Conservation (phyloP, 2,113 vertebrate species). For the Morone saxatilis region DNA sequence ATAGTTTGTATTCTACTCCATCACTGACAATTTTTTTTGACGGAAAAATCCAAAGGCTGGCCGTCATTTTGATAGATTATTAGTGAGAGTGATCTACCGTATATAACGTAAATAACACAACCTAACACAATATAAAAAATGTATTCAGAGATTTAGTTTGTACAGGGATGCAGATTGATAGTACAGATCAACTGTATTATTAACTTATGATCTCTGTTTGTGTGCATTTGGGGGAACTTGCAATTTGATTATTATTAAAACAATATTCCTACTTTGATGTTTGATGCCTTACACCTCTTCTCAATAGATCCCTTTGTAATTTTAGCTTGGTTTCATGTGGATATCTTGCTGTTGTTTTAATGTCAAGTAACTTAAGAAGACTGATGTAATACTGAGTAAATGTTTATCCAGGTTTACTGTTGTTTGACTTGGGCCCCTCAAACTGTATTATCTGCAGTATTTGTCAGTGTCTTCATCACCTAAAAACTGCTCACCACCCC, state of each 20-base stretch:
- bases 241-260: slow-evolving; percentile 17
- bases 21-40: too few species aligned
- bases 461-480: slow-evolving; percentile 21
- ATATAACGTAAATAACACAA: too few species aligned
- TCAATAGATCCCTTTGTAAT: background rate
- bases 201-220: background rate
- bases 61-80: too few species aligned
- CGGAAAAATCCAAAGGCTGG: too few species aligned
- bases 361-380: background rate
- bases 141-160: too few species aligned
- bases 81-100: too few species aligned
- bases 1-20: background rate
- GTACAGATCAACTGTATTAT: too few species aligned
- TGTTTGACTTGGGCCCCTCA: slow-evolving; percentile 22
- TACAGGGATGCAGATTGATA: background rate
- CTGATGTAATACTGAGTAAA: background rate
- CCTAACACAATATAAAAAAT: background rate
- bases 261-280: background rate
- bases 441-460: slow-evolving; percentile 7
- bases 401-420: background rate
- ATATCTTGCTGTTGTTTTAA: slow-evolving; percentile 1
- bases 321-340: slow-evolving; percentile 10
- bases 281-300: slow-evolving; percentile 4
- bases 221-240: background rate
- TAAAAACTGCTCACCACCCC: slow-evolving; percentile 12